Conservation (phyloP, 2,113 vertebrate species). For the Fregetta grallaria region DNA sequence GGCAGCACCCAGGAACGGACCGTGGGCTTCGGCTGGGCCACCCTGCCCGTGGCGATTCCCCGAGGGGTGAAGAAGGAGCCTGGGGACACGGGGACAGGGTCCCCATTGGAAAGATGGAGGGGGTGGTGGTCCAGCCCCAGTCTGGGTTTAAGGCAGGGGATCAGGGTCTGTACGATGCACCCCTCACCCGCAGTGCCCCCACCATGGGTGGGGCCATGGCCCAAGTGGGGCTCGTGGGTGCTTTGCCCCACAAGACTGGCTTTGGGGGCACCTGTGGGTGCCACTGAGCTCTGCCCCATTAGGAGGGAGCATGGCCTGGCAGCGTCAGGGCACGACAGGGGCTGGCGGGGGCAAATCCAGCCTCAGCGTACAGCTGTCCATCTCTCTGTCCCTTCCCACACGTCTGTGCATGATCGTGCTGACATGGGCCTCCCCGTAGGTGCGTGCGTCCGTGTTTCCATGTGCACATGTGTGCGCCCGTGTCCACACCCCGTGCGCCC, state of each 20-base stretch:
- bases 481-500: fast-evolving
- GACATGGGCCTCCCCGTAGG: fast-evolving
- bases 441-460: fast-evolving
- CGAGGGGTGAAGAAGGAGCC: background rate
- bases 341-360: fast-evolving
- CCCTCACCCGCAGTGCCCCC: too few species aligned
- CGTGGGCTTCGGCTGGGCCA: background rate
- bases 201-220: too few species aligned
- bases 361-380: background rate
- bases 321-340: background rate
- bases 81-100: background rate
- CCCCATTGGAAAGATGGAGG: fast-evolving
- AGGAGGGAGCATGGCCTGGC: background rate
- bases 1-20: background rate
- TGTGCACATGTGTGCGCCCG: fast-evolving
- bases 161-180: fast-evolving
- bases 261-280: background rate
- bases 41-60: background rate
- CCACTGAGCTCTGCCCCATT: background rate
- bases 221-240: too few species aligned
- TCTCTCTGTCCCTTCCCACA: background rate
- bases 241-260: background rate
- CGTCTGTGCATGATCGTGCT: fast-evolving
- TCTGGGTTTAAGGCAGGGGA: background rate
- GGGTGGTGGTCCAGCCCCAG: background rate